Conservation (phyloP, 1,140 invertebrate species). For the Panagrolaimus sp. region DNA sequence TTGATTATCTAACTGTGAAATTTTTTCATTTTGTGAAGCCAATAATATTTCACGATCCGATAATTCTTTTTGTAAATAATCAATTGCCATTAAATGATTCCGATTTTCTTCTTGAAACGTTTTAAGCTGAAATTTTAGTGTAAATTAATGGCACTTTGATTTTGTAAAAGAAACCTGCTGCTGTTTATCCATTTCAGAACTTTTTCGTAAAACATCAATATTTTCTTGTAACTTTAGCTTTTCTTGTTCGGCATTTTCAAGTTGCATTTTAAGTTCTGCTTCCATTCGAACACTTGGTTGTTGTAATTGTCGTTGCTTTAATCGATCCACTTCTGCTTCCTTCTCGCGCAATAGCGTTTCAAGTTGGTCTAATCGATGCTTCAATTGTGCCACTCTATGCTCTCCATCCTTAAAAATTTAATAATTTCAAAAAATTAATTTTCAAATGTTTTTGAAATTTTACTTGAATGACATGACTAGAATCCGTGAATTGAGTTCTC, state of each 20-base stretch:
- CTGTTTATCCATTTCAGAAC: conserved; percentile 34
- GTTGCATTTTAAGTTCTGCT: conserved; percentile 36
- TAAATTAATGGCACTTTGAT: not conserved
- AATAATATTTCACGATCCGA: conserved; percentile 42
- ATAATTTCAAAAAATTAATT: conserved; percentile 5
- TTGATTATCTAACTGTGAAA: conserved; percentile 42
- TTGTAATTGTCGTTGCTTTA: conserved; percentile 39
- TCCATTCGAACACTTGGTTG: conserved; percentile 33
- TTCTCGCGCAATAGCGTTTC: conserved; percentile 38
- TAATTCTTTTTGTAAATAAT: conserved; percentile 42
- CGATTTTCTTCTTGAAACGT: conserved; percentile 36
- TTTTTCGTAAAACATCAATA: conserved; percentile 31
- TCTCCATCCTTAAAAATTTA: conserved; percentile 26
- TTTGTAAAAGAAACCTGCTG: conserved; percentile 20
- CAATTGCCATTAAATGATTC: conserved; percentile 35
- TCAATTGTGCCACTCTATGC: conserved; percentile 29
- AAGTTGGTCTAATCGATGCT: conserved; percentile 38
- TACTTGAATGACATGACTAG: conserved; percentile 33
- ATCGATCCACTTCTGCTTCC: conserved; percentile 39
- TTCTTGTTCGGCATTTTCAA: conserved; percentile 41
- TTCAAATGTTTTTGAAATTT: not conserved
- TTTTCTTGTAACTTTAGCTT: conserved; percentile 35
- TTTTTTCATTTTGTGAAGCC: conserved; percentile 49
- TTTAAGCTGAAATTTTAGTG: conserved; percentile 28
- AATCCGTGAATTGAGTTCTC: conserved; percentile 37